phyloP scores from a whole-genome alignment of 2,797 vertebrate genomes.

The Varecia variegata region DNA sequence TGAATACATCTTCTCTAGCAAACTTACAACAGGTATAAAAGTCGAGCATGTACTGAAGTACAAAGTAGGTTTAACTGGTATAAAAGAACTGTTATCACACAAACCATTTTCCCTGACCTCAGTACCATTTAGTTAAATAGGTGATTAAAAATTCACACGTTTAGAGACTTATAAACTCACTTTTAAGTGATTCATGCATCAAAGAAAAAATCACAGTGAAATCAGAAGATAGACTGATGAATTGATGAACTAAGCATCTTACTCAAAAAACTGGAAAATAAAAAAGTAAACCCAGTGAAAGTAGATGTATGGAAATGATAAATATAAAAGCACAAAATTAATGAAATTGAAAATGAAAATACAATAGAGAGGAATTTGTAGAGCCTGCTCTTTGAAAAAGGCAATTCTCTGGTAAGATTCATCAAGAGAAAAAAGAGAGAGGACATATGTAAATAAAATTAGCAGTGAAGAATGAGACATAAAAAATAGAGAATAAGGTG shows the following conservation, averaged over 20 bases:
- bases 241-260: slow-evolving; percentile 32
- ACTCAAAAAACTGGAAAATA: neutral
- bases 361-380: neutral
- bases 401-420: neutral
- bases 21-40: neutral
- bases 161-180: neutral
- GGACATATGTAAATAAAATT: neutral
- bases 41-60: neutral
- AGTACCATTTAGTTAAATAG: slow-evolving; percentile 12
- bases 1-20: slow-evolving; percentile 24
- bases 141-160: neutral
- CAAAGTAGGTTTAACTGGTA: neutral
- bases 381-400: slow-evolving; percentile 19
- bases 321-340: slow-evolving; percentile 9
- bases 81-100: neutral
- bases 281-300: neutral
- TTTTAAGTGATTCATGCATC: slow-evolving; percentile 20
- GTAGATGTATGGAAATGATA: slow-evolving; percentile 28
- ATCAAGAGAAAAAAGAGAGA: neutral
- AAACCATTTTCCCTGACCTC: slow-evolving; percentile 1
- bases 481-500: neutral
- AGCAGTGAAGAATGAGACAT: neutral
- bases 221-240: neutral
- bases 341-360: neutral
- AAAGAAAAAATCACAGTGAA: slow-evolving; percentile 20